Conservation (phyloP, 2,888 invertebrate genomes). For the Yponomeuta evonymella region DNA sequence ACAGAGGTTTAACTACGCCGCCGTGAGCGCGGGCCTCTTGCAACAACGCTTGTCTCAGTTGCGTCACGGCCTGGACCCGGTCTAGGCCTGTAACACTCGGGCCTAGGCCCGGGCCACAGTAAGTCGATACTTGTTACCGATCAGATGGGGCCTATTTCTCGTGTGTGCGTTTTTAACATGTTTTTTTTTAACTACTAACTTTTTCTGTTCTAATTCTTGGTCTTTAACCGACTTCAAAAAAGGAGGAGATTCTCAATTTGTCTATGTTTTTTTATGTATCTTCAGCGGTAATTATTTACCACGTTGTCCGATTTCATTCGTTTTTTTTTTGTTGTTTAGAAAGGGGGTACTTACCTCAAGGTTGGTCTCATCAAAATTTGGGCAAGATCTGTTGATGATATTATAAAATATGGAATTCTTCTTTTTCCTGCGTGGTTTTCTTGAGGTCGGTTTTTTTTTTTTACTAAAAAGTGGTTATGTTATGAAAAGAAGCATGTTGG, state of each 20-base stretch:
- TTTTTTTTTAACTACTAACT: slow-evolving; percentile 38
- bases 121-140: slow-evolving; percentile 43
- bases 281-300: too few relatives aligned
- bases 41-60: slow-evolving; percentile 71
- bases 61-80: slow-evolving; percentile 60
- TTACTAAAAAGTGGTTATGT: too few relatives aligned
- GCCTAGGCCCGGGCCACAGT: slow-evolving; percentile 46
- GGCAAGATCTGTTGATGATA: too few relatives aligned
- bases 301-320: too few relatives aligned
- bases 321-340: too few relatives aligned
- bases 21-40: slow-evolving; percentile 71
- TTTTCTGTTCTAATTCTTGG: not conserved
- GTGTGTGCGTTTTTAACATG: slow-evolving; percentile 41
- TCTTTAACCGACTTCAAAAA: not conserved
- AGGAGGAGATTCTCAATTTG: not conserved
- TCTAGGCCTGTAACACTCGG: slow-evolving; percentile 32
- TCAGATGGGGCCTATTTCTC: slow-evolving; percentile 43
- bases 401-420: too few relatives aligned
- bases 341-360: too few relatives aligned
- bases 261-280: too few relatives aligned
- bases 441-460: too few relatives aligned
- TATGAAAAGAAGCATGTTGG: too few relatives aligned
- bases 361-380: too few relatives aligned
- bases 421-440: too few relatives aligned
- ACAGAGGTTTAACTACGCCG: slow-evolving; percentile 76